A percentile compares a stretch with the other conserved stretches of the same genome.
These are phyloP conservation scores for Mustelus asterias DNA, from an alignment of 2,113 vertebrate species.

Conservation along the genomic window DNA sequence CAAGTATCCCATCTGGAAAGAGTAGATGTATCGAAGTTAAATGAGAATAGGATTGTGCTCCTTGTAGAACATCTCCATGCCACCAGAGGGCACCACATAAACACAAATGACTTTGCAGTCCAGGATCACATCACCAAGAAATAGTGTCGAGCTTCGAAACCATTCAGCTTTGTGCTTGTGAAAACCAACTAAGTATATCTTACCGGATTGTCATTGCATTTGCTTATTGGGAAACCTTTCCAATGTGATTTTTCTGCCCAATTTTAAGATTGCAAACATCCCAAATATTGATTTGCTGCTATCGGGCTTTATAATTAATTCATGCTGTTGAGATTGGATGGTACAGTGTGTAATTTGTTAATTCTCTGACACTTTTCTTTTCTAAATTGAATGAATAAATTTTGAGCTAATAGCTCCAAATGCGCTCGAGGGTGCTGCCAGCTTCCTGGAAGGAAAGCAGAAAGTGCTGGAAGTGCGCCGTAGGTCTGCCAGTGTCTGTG, in stretches of 20 bases:
- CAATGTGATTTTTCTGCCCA: neutral
- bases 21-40: no score
- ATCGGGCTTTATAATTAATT: neutral
- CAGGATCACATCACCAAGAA: neutral
- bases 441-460: neutral
- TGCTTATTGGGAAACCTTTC: neutral
- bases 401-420: neutral
- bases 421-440: neutral
- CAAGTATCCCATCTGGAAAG: neutral
- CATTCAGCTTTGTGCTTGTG: neutral
- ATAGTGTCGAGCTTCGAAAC: no score
- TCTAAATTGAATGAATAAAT: neutral
- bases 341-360: neutral
- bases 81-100: slow-evolving; percentile 6
- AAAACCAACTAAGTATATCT: neutral
- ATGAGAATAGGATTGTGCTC: neutral
- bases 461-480: no score
- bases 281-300: neutral
- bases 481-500: no score
- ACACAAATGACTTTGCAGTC: neutral
- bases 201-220: neutral
- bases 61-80: neutral
- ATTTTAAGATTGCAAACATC: neutral
- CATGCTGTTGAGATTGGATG: neutral
- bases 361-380: neutral